These are phyloP conservation scores for Pogonognathellus flavescens DNA, from an alignment of 1,140 invertebrate species.

Conservation along the genomic window DNA sequence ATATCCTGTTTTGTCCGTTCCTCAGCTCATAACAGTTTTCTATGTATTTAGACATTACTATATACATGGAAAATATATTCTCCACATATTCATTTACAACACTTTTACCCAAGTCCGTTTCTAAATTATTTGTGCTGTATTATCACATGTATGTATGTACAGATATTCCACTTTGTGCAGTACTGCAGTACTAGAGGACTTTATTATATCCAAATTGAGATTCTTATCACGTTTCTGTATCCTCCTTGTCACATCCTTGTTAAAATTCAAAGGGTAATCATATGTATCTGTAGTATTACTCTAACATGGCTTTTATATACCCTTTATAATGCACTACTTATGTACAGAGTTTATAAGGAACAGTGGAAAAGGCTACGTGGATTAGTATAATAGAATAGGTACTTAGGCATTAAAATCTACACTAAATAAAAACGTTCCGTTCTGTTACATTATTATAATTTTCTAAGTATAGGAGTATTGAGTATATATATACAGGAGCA, in stretches of 20 bases:
- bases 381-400: not conserved
- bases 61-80: not conserved
- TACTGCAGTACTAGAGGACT: not conserved
- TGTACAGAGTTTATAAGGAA: too few relatives aligned
- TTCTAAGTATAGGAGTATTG: too few relatives aligned
- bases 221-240: conserved; percentile 31
- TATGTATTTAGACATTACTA: not conserved
- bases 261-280: conserved; percentile 5
- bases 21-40: not conserved
- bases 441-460: too few relatives aligned
- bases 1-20: not conserved
- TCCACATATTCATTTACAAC: too few relatives aligned
- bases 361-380: too few relatives aligned
- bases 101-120: too few relatives aligned
- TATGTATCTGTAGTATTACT: too few relatives aligned
- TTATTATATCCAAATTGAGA: conserved; percentile 29
- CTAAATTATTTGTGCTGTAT: not conserved
- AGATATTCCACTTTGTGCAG: not conserved
- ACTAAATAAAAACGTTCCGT: too few relatives aligned
- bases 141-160: not conserved
- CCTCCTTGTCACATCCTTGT: conserved; percentile 32
- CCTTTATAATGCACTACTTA: too few relatives aligned
- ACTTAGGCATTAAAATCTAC: too few relatives aligned
- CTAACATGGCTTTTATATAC: too few relatives aligned
- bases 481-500: too few relatives aligned